A percentile compares a stretch with the other conserved stretches of the same genome.
phyloP scores from a whole-genome alignment of 2,113 vertebrate species.

The Oxyruncus cristatus region DNA sequence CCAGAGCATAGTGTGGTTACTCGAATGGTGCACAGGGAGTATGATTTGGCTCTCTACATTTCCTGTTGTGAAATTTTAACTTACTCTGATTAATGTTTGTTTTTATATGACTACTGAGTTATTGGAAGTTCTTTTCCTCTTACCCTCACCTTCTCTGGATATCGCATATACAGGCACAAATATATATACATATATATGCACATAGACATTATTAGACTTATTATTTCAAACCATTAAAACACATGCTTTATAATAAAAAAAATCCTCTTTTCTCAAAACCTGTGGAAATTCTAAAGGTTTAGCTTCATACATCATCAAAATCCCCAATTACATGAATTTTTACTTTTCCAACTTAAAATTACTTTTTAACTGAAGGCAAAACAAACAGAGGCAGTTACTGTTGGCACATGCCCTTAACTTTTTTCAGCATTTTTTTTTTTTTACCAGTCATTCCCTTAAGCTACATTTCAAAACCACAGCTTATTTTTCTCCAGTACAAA shows the following conservation, averaged over 20 bases:
- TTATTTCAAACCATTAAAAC: not conserved
- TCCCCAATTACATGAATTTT: not conserved
- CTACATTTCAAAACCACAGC: constrained; percentile 34
- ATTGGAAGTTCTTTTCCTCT: constrained; percentile 10
- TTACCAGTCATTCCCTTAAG: constrained; percentile 26
- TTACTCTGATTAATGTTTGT: constrained; percentile 35
- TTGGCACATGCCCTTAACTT: constrained; percentile 4
- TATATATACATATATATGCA: not conserved
- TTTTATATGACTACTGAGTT: constrained; percentile 30
- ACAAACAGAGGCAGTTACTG: constrained; percentile 7
- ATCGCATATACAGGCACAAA: not conserved
- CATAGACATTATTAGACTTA: not conserved
- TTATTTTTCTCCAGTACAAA: constrained; percentile 2
- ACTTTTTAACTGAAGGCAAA: constrained; percentile 12
- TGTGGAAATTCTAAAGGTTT: not conserved
- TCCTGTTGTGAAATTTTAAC: constrained; percentile 54
- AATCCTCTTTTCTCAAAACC: not conserved
- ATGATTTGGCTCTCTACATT: constrained; percentile 13
- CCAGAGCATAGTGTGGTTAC: not conserved
- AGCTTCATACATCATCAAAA: not conserved
- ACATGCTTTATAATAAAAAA: not conserved
- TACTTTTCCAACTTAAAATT: constrained; percentile 7
- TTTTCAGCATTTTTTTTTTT: not conserved
- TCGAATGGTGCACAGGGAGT: not conserved
- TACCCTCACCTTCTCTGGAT: not conserved